phyloP scores from a whole-genome alignment of 2,888 invertebrate genomes.

The Drosophila cognata region DNA sequence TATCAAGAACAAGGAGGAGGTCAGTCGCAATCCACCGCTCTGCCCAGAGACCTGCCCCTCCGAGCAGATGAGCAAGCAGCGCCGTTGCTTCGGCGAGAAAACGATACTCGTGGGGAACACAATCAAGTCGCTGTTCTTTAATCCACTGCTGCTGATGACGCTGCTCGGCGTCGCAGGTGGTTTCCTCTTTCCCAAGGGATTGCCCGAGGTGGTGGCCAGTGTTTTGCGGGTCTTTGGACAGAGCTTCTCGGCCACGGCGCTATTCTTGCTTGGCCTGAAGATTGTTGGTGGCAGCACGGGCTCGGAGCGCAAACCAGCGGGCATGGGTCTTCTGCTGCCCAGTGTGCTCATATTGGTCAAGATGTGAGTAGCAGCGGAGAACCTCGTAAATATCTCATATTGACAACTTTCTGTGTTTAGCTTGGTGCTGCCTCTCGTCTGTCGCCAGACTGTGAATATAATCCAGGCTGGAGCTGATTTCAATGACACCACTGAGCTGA shows the following conservation, averaged over 20 bases:
- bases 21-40: slow-evolving; percentile 64
- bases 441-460: slow-evolving; percentile 93
- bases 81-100: slow-evolving; percentile 77
- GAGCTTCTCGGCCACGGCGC: slow-evolving; percentile 95
- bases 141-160: slow-evolving; percentile 97
- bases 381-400: neutral
- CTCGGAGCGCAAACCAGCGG: slow-evolving; percentile 85
- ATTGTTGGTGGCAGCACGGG: slow-evolving; percentile 96
- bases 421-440: slow-evolving; percentile 92
- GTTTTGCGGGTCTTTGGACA: slow-evolving; percentile 92
- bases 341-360: slow-evolving; percentile 95
- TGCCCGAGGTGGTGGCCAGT: slow-evolving; percentile 91
- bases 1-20: slow-evolving; percentile 81
- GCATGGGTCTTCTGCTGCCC: slow-evolving; percentile 91
- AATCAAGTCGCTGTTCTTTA: slow-evolving; percentile 90
- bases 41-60: slow-evolving; percentile 82
- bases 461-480: slow-evolving; percentile 89
- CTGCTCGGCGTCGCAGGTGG: slow-evolving; percentile 95
- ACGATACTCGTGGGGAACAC: slow-evolving; percentile 85
- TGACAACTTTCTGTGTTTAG: slow-evolving; percentile 85
- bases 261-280: slow-evolving; percentile 95
- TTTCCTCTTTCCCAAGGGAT: slow-evolving; percentile 90
- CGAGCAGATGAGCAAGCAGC: slow-evolving; percentile 73
- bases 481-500: slow-evolving; percentile 92
- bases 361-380: slow-evolving; percentile 89